phyloP scores from a whole-genome alignment of 2,888 invertebrate genomes.

The Dicyrtomina minuta region DNA sequence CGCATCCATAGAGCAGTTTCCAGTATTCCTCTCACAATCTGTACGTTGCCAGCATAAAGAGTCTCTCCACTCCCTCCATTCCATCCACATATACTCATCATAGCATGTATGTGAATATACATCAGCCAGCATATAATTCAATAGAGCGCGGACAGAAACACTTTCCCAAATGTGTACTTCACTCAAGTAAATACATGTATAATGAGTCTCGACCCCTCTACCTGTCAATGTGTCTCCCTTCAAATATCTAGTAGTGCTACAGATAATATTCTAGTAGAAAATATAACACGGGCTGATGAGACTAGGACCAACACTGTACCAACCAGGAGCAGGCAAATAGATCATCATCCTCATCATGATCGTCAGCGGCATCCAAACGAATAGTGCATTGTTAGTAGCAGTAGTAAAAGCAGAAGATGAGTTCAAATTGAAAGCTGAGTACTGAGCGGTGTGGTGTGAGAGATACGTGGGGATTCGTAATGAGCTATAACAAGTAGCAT shows the following conservation, averaged over 20 bases:
- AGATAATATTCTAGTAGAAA: background rate
- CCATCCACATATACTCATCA: too few relatives aligned
- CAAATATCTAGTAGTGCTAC: background rate
- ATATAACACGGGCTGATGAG: background rate
- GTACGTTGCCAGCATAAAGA: too few relatives aligned
- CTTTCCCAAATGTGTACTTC: too few relatives aligned
- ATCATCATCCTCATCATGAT: too few relatives aligned
- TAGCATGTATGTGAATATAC: too few relatives aligned
- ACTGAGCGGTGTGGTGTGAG: background rate
- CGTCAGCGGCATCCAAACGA: too few relatives aligned
- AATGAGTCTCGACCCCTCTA: background rate
- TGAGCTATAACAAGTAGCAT: background rate
- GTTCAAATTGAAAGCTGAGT: background rate
- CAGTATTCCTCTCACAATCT: background rate
- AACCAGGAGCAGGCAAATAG: too few relatives aligned
- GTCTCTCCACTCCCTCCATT: background rate
- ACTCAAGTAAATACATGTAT: background rate
- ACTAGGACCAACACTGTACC: too few relatives aligned
- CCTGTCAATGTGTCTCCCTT: too few relatives aligned
- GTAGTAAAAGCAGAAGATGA: too few relatives aligned
- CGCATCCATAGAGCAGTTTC: constrained; percentile 14
- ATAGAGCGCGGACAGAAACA: background rate
- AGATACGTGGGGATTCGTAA: too few relatives aligned
- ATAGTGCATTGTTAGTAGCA: constrained; percentile 7
- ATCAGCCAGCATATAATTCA: background rate